Evolutionary conservation across 2,888 invertebrate genomes (phyloP), one percentile per base, ranked within the genome.

Genomic region (Andrena haemorrhoa): DNA sequence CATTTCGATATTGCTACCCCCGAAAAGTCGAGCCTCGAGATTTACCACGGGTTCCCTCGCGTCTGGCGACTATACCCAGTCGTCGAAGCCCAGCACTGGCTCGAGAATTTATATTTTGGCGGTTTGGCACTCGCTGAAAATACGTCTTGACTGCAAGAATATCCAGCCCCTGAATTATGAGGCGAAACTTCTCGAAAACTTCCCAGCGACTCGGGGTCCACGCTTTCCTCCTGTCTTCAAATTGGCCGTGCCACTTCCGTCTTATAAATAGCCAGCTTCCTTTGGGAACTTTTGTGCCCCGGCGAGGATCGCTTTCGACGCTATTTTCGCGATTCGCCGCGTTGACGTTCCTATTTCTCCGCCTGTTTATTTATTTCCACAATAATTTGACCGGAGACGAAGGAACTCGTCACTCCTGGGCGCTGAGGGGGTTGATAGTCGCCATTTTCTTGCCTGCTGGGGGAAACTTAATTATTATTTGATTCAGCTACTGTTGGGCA

Each of bases 221-320:
- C 79, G 82, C 84, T 88, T 88, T 81, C 82, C 78, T 83, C 76
- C 82, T 82, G 86, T 88, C 88, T 88, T 86, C 82, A 87, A 88
- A 88, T 88, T 88, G 86, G 79, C 77, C 78, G 75, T 79, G 82
- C 83, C 76, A 85, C 86, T 86, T 88, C 85, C 85, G 83, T 76
- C 82, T 81, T 88, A 88, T 86, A 88, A 88, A 88, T 87, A 88
- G 83, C 85, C 74, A 65, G 78, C 80, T 86, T 83, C 80, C 82
- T 70, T 63, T 75, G 65, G 69, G 74, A 85, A 88, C 82, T 88
- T 88, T 87, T 80, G 78, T 71, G 74, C 78, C 79, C 74, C 74
- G 12, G 56, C 74, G 60, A 66, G 77, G 82, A 81, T 75, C 84
- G 75, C 65, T 73, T 80, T 83, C 80, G 70, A 73, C 74, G 81